phyloP scores from a whole-genome alignment of 2,888 invertebrate genomes.

The Horisme vitalbata region DNA sequence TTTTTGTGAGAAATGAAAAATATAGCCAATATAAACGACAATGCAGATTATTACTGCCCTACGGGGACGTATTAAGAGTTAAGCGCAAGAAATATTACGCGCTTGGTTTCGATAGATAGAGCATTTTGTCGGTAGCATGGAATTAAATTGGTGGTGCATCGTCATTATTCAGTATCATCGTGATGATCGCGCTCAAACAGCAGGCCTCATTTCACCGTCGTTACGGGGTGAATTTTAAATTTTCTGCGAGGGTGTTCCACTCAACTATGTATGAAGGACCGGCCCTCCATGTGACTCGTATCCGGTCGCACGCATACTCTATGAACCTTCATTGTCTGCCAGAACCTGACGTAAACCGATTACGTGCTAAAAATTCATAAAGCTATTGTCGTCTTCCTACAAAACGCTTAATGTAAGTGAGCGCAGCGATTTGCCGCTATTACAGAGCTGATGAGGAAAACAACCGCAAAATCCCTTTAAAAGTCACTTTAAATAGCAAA shows the following conservation, averaged over 20 bases:
- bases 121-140: constrained; percentile 25
- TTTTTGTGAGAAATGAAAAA: constrained; percentile 68
- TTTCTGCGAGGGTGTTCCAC: constrained; percentile 58
- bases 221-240: constrained; percentile 78
- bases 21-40: constrained; percentile 68
- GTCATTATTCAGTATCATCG: constrained; percentile 44
- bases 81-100: constrained; percentile 59
- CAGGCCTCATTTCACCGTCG: constrained; percentile 60
- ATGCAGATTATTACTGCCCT: constrained; percentile 72
- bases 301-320: constrained; percentile 67
- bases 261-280: constrained; percentile 77
- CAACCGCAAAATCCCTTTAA: constrained; percentile 22
- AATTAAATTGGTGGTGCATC: constrained; percentile 27
- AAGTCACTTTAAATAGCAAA: constrained; percentile 21
- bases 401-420: constrained; percentile 58
- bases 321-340: constrained; percentile 64
- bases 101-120: constrained; percentile 37
- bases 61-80: constrained; percentile 64
- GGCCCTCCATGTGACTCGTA: constrained; percentile 55
- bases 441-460: constrained; percentile 41
- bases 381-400: constrained; percentile 61
- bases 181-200: constrained; percentile 62
- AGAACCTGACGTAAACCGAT: constrained; percentile 71
- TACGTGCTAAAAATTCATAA: constrained; percentile 76
- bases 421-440: constrained; percentile 47